Percentiles rank a stretch among this genome's conserved stretches.
Evolutionary conservation across 92 coral and sea anemone species (phyloP).

Genomic region (Zoanthus sansibaricus): DNA sequence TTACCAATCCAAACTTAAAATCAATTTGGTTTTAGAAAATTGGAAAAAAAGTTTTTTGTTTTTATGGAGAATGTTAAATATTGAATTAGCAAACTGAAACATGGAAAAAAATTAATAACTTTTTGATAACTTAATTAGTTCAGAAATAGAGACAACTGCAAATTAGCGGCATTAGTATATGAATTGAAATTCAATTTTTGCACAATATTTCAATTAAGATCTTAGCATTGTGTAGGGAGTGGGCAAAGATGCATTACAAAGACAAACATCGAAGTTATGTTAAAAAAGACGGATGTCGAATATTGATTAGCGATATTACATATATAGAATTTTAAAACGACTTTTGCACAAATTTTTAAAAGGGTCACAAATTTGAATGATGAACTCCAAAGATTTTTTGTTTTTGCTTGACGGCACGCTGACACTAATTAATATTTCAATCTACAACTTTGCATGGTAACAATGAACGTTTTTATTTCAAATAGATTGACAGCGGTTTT

Average conservation of each 20-base stretch:
- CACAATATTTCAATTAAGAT: slow-evolving; percentile 11
- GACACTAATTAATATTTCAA: slow-evolving; percentile 6
- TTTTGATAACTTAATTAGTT: background rate
- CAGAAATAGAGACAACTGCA: slow-evolving; percentile 25
- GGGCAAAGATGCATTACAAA: slow-evolving; percentile 26
- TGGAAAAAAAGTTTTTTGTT: background rate
- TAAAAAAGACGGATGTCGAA: background rate
- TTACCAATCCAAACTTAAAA: background rate
- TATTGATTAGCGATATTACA: background rate
- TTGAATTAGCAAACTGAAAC: background rate
- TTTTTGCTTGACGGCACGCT: slow-evolving; percentile 13
- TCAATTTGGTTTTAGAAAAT: background rate
- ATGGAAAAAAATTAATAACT: background rate
- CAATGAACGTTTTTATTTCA: background rate
- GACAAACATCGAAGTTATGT: slow-evolving; percentile 19
- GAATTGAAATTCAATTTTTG: background rate
- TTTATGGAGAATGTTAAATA: background rate
- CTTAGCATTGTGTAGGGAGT: background rate
- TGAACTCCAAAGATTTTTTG: background rate
- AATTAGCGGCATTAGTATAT: slow-evolving; percentile 31
- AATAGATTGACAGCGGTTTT: background rate
- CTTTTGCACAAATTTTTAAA: slow-evolving; percentile 9
- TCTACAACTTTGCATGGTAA: background rate
- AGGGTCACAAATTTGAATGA: slow-evolving; percentile 2
- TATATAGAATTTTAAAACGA: slow-evolving; percentile 13